phyloP scores from a whole-genome alignment of 2,113 vertebrate genomes.

The Pelobates fuscus region DNA sequence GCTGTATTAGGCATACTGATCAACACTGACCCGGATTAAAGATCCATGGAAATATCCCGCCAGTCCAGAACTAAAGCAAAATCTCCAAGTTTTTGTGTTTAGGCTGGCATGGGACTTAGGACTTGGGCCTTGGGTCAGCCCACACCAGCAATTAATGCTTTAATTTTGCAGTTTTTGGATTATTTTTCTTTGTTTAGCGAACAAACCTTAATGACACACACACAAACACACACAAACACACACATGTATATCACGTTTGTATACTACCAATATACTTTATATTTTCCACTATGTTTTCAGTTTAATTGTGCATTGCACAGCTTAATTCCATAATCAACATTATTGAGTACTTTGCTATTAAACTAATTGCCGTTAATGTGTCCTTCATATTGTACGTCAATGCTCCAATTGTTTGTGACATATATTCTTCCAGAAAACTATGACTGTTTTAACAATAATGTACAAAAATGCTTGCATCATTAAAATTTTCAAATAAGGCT shows the following conservation, averaged over 20 bases:
- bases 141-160: too few relatives aligned
- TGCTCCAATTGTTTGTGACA: constrained; percentile 18
- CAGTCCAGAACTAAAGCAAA: too few relatives aligned
- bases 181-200: too few relatives aligned
- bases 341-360: constrained; percentile 23
- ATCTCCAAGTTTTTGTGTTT: too few relatives aligned
- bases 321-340: constrained; percentile 3
- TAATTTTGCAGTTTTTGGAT: too few relatives aligned
- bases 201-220: too few relatives aligned
- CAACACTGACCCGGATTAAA: too few relatives aligned
- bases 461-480: constrained; percentile 15
- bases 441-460: constrained; percentile 1
- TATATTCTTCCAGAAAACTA: not conserved
- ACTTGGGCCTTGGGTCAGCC: too few relatives aligned
- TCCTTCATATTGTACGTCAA: constrained; percentile 13
- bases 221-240: not conserved
- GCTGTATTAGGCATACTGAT: too few relatives aligned
- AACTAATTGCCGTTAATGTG: constrained; percentile 29
- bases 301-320: not conserved
- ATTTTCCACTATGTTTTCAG: too few relatives aligned
- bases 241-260: not conserved
- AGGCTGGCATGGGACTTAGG: too few relatives aligned
- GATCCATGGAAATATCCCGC: too few relatives aligned
- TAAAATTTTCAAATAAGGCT: constrained; percentile 15
- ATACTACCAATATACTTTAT: not conserved